phyloP scores from a whole-genome alignment of 2,113 vertebrate genomes.

The Danionella cerebrum region DNA sequence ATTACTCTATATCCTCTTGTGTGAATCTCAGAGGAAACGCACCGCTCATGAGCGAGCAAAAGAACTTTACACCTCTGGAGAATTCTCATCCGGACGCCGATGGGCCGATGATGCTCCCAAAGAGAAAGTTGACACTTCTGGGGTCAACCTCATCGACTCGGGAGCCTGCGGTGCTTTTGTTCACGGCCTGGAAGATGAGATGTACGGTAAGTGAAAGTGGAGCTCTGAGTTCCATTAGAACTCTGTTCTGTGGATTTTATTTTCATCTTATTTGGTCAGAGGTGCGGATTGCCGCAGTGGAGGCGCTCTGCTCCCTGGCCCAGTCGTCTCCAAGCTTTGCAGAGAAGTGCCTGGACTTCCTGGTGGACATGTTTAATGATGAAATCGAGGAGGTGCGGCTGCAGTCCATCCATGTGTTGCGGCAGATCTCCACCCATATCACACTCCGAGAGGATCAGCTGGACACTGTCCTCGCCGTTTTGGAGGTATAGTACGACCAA shows the following conservation, averaged over 20 bases:
- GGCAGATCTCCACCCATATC: conserved; percentile 90
- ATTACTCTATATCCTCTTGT: too few species aligned
- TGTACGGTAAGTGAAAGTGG: conserved; percentile 94
- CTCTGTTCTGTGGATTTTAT: too few species aligned
- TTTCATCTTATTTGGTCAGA: too few species aligned
- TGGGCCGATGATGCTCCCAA: conserved; percentile 97
- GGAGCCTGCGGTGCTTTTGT: conserved; percentile 97
- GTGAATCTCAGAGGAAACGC: conserved; percentile 76
- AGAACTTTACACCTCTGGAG: conserved; percentile 90
- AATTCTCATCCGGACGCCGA: conserved; percentile 92
- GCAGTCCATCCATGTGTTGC: conserved; percentile 93
- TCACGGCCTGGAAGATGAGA: conserved; percentile 94
- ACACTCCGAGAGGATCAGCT: conserved; percentile 93
- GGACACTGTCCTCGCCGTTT: conserved; percentile 88
- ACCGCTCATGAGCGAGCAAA: conserved; percentile 93
- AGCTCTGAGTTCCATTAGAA: too few species aligned
- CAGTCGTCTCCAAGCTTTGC: conserved; percentile 86
- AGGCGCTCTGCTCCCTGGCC: conserved; percentile 86
- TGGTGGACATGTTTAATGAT: conserved; percentile 99
- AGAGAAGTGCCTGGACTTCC: conserved; percentile 93
- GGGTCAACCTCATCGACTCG: conserved; percentile 90
- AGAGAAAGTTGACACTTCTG: conserved; percentile 85
- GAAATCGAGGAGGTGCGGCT: conserved; percentile 95
- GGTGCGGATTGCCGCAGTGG: conserved; percentile 90
- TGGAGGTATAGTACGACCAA: too few species aligned